These are phyloP conservation scores for Stenotaenia linearis DNA, from an alignment of 2,888 invertebrate genomes.

Conservation along the genomic window DNA sequence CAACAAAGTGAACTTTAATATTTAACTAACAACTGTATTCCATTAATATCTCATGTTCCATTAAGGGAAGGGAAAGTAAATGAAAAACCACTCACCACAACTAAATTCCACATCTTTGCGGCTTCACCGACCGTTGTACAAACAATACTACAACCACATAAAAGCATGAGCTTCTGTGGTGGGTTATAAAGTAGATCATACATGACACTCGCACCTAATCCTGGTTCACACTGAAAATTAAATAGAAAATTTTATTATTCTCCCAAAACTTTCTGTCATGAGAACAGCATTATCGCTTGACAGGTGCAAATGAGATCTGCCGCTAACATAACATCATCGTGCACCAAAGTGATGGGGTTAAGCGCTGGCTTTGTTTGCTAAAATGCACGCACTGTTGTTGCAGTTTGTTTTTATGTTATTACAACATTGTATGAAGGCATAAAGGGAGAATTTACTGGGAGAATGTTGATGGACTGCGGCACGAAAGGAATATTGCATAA, in stretches of 20 bases:
- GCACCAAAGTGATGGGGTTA: neutral
- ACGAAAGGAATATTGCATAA: no score
- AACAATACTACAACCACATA: conserved; percentile 96
- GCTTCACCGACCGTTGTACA: conserved; percentile 99
- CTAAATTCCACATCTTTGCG: conserved; percentile 99
- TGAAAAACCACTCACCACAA: conserved; percentile 71
- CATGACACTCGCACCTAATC: conserved; percentile 95
- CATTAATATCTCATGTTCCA: neutral
- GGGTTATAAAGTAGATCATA: conserved; percentile 95
- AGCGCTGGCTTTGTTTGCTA: neutral
- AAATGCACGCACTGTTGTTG: neutral
- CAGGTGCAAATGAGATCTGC: neutral
- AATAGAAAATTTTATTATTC: no score
- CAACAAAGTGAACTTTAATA: neutral
- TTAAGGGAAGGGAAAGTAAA: neutral
- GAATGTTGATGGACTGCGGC: no score
- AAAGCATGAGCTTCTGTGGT: conserved; percentile 85
- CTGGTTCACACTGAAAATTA: conserved; percentile 86
- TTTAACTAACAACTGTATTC: no score
- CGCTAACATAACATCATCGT: neutral
- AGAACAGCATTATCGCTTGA: neutral
- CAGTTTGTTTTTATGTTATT: neutral
- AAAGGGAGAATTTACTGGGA: no score
- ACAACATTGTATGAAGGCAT: neutral
- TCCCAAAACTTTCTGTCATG: no score